Conservation (phyloP, 37 sponge, comb jelly and placozoan species). For the Halichondria panicea region DNA sequence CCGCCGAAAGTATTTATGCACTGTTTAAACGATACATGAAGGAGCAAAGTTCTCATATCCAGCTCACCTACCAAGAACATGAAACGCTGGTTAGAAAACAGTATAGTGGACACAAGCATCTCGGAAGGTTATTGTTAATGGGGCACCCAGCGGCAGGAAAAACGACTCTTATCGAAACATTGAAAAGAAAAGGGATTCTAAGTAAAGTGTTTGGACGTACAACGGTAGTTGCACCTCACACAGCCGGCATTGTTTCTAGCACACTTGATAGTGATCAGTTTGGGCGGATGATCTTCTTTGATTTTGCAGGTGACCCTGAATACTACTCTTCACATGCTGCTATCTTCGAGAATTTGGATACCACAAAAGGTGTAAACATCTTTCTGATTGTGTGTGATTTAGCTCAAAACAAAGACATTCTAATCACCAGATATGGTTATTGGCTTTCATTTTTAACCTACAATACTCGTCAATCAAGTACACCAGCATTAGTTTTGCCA, state of each 20-base stretch:
- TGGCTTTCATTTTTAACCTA: conserved; percentile 20
- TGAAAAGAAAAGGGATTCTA: not conserved
- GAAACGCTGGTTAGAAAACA: too few relatives aligned
- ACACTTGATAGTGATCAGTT: not conserved
- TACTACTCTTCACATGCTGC: conserved; percentile 37
- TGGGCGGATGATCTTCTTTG: conserved; percentile 28
- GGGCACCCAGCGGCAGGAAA: conserved; percentile 38
- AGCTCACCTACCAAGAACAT: too few relatives aligned
- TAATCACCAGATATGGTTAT: not conserved
- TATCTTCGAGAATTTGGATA: conserved; percentile 11
- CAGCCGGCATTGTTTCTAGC: conserved; percentile 41
- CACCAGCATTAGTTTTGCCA: conserved; percentile 3
- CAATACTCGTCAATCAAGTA: not conserved
- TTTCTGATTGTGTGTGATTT: conserved; percentile 30
- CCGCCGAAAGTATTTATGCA: too few relatives aligned
- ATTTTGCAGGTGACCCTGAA: conserved; percentile 51
- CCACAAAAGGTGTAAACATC: not conserved
- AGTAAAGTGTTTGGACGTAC: not conserved
- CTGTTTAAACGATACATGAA: too few relatives aligned
- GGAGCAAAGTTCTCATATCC: too few relatives aligned
- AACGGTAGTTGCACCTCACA: conserved; percentile 4
- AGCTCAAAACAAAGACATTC: conserved; percentile 9
- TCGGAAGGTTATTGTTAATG: conserved; percentile 11
- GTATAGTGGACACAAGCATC: not conserved
- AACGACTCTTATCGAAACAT: conserved; percentile 38